Conservation (phyloP, 2,797 vertebrate species). For the Hybognathus amarus region DNA sequence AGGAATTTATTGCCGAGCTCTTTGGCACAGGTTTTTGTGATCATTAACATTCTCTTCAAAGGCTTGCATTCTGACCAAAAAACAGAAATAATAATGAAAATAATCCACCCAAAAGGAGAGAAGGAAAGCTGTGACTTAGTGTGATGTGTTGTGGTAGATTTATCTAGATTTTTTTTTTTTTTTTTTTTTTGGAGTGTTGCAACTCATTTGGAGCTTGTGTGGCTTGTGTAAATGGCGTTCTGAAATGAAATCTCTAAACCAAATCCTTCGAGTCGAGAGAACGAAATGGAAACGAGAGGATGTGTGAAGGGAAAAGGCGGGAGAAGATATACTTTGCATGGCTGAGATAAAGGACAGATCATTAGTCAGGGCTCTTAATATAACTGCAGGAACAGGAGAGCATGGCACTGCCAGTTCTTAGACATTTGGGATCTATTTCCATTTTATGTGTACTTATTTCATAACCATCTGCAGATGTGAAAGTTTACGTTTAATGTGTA, state of each 20-base stretch:
- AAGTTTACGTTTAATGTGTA: constrained; percentile 2
- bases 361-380: constrained; percentile 49
- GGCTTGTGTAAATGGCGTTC: constrained; percentile 21
- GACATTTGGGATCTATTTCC: constrained; percentile 44
- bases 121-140: constrained; percentile 2
- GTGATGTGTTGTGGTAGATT: constrained; percentile 20
- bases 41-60: constrained; percentile 44
- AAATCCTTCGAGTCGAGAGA: constrained; percentile 16
- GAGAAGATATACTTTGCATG: constrained; percentile 33
- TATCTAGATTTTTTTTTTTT: constrained; percentile 34
- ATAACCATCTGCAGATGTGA: constrained; percentile 11
- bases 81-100: too few species aligned
- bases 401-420: constrained; percentile 33
- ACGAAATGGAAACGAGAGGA: constrained; percentile 25
- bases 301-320: constrained; percentile 16
- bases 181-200: constrained; percentile 27
- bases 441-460: constrained; percentile 10
- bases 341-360: constrained; percentile 53
- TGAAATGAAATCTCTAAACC: constrained; percentile 25
- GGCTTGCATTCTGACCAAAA: background rate
- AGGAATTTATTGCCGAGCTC: constrained; percentile 17
- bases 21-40: constrained; percentile 40
- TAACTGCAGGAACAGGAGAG: constrained; percentile 37
- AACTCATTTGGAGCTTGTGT: constrained; percentile 22
- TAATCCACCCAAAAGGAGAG: background rate